Base-by-base conservation (phyloP, 2,113 vertebrate genomes). In the Hemicordylus capensis region DNA sequence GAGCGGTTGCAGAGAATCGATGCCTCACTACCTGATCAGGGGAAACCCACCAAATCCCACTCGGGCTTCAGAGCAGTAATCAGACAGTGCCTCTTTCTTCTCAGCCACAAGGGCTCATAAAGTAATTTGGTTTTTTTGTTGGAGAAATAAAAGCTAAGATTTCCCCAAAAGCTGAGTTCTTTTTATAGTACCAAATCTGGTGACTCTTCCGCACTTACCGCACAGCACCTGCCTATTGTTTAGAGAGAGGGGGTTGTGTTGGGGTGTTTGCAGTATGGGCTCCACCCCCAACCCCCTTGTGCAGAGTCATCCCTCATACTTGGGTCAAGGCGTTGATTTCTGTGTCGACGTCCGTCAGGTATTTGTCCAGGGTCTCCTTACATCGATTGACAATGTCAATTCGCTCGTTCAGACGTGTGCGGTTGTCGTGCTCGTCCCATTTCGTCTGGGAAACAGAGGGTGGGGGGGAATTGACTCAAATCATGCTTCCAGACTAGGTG, bases 351-450 rank as follows among this genome's bases (percentile, higher is more conserved):
- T 97, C 97, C 20, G 94, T 83, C 0, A 98, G 96, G 67, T 96
- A 97, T 79, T 87, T 94, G 83, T 98, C 97, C 93, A 99, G 91
- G 10, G 72, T 92, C 76, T 98, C 97, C 37, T 96, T 98, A 97
- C 97, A 98, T 37, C 94, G 96, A 73, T 95, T 93, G 69, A 99
- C 91, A 0, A 93, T 96, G 89, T 90, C 91, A 19, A 98, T 94
- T 2, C 98, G 96, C 70, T 99, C 97, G 1, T 91, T 92, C 87
- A 99, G 93, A 56, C 95, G 94, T 22, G 94, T 97, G 73, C 85
- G 95, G 48, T 95, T 98, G 82, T 98, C 95, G 0, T 93, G 94
- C 90, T 99, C 97, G 77, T 98, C 97, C 98, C 98, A 99, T 75
- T 80, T 90, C 0, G 98, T 97, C 99, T 99, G 92, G 56, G 92